These are phyloP conservation scores for Sander lucioperca DNA, from an alignment of 2,113 vertebrate genomes.

Conservation along the genomic window DNA sequence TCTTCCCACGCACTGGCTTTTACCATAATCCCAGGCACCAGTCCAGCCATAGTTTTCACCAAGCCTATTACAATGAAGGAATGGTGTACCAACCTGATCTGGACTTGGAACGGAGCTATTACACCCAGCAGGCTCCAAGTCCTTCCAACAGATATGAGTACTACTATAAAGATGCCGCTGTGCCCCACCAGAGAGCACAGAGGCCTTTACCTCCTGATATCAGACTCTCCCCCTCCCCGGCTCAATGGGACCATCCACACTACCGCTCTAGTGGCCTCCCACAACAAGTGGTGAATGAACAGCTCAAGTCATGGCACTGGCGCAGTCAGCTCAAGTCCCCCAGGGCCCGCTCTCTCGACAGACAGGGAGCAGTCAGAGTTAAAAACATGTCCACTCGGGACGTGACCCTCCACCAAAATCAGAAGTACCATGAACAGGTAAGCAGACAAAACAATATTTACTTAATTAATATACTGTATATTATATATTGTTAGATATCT, in stretches of 20 bases:
- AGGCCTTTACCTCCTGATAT: constrained; percentile 74
- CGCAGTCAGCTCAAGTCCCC: constrained; percentile 82
- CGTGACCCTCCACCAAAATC: constrained; percentile 56
- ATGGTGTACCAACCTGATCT: constrained; percentile 65
- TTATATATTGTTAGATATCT: not conserved
- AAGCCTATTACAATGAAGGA: constrained; percentile 69
- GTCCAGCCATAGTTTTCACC: constrained; percentile 64
- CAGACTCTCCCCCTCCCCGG: constrained; percentile 82
- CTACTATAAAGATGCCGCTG: constrained; percentile 70
- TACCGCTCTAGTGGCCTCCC: constrained; percentile 72
- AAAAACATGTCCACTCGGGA: constrained; percentile 70
- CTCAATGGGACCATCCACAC: constrained; percentile 82
- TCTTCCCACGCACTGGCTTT: constrained; percentile 56
- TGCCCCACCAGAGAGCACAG: constrained; percentile 68
- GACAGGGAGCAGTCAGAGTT: constrained; percentile 85
- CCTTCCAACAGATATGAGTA: constrained; percentile 64
- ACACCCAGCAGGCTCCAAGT: constrained; percentile 68
- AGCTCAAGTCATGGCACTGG: constrained; percentile 89
- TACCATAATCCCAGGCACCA: constrained; percentile 69
- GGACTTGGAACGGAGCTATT: constrained; percentile 74
- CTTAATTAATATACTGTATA: no score
- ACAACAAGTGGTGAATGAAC: constrained; percentile 85
- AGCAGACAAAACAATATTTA: constrained; percentile 16
- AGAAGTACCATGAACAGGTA: constrained; percentile 78
- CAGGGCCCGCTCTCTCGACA: constrained; percentile 88